Conservation (phyloP, 2,888 invertebrate species). For the Agriopis aurantiaria region DNA sequence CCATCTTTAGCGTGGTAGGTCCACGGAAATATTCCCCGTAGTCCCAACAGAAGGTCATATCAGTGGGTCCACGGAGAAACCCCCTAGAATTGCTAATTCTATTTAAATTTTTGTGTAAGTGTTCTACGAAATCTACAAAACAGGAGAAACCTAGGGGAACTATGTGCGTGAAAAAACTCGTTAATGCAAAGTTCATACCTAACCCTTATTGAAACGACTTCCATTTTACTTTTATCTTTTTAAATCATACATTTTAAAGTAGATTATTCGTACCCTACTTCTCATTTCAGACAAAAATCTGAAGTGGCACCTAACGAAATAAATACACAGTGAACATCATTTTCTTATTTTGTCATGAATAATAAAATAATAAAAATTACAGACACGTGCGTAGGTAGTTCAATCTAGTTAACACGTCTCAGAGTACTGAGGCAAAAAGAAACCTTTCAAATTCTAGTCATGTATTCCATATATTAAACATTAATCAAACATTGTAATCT, state of each 20-base stretch:
- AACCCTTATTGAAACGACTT: not conserved
- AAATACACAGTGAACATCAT: no score
- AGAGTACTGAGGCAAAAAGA: conserved; percentile 31
- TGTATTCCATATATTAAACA: conserved; percentile 20
- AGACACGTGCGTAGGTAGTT: no score
- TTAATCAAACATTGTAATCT: conserved; percentile 29
- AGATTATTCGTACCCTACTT: not conserved
- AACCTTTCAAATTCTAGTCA: conserved; percentile 34
- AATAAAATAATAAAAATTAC: no score
- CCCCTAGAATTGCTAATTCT: no score
- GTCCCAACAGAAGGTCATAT: no score
- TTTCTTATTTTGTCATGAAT: not conserved
- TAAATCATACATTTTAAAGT: not conserved
- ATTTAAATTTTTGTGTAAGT: no score
- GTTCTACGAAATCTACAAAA: no score
- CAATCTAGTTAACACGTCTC: conserved; percentile 27
- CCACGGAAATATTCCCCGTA: no score
- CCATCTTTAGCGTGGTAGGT: no score
- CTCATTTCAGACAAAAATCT: not conserved
- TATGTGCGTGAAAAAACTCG: no score
- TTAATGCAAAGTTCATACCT: not conserved
- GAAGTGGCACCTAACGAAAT: not conserved
- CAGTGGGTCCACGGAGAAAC: no score
- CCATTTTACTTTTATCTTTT: not conserved
- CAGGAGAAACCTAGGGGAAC: no score